A percentile compares a stretch with the other conserved stretches of the same genome.
Conservation (phyloP, 2,113 vertebrate genomes). For the Echinops telfairi region DNA sequence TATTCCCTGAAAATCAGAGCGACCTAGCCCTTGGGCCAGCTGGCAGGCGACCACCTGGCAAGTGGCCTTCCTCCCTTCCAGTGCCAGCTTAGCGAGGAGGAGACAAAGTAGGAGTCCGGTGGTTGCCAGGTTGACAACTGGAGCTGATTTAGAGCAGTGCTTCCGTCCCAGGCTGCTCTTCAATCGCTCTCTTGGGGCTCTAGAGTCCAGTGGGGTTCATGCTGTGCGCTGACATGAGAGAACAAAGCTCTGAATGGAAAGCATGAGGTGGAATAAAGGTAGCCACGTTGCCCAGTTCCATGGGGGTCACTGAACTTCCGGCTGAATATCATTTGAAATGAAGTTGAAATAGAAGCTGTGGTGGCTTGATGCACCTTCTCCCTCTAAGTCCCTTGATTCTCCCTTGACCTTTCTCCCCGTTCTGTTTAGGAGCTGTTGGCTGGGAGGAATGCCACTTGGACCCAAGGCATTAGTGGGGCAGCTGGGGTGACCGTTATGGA, state of each 20-base stretch:
- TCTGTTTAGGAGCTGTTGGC: neutral
- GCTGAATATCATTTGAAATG: slow-evolving; percentile 5
- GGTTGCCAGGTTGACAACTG: neutral
- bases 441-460: neutral
- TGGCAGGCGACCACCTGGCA: neutral
- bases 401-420: neutral
- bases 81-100: neutral
- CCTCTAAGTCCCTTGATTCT: neutral
- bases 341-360: slow-evolving; percentile 11
- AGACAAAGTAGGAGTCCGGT: neutral
- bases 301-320: neutral
- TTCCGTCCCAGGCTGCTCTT: neutral
- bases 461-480: neutral
- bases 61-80: neutral
- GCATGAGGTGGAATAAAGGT: neutral
- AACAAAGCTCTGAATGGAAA: neutral
- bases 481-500: neutral
- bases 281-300: neutral
- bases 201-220: neutral
- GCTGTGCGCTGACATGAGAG: neutral
- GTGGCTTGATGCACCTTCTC: neutral
- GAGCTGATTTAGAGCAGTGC: neutral
- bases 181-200: neutral
- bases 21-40: neutral
- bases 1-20: neutral